These are phyloP conservation scores for Drosophila mettleri DNA, from an alignment of 2,888 invertebrate species.

Conservation along the genomic window DNA sequence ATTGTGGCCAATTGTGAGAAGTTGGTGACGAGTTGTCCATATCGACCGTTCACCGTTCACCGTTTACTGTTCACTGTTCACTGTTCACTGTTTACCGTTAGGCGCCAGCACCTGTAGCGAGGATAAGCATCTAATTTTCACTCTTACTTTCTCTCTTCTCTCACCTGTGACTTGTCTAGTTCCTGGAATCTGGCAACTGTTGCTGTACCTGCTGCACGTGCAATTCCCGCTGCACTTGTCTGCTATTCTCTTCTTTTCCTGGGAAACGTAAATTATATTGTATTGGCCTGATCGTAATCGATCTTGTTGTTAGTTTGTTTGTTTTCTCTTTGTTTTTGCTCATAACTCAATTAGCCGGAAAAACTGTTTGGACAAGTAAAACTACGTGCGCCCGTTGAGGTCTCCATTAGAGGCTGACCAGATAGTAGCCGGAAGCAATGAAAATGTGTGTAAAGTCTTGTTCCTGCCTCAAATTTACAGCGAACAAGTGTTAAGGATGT, in stretches of 20 bases:
- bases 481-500: slow-evolving; percentile 76
- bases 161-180: background rate
- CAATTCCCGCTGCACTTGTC: slow-evolving; percentile 53
- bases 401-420: slow-evolving; percentile 58
- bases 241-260: slow-evolving; percentile 35
- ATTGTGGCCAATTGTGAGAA: slow-evolving; percentile 34
- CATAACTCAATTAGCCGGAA: slow-evolving; percentile 74
- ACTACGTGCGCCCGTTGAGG: slow-evolving; percentile 43
- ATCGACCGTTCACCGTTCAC: background rate
- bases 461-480: slow-evolving; percentile 55
- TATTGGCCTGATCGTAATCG: slow-evolving; percentile 64
- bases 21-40: slow-evolving; percentile 20
- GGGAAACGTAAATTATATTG: slow-evolving; percentile 62
- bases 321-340: slow-evolving; percentile 60
- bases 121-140: slow-evolving; percentile 58
- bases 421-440: slow-evolving; percentile 43
- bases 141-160: slow-evolving; percentile 27
- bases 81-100: slow-evolving; percentile 51
- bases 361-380: slow-evolving; percentile 31
- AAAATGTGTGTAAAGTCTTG: slow-evolving; percentile 60
- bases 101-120: slow-evolving; percentile 47
- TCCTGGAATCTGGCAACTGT: slow-evolving; percentile 34
- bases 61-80: slow-evolving; percentile 31
- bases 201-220: slow-evolving; percentile 58
- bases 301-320: slow-evolving; percentile 51